phyloP scores from a whole-genome alignment of 2,888 invertebrate species.

The Andrena marginata region DNA sequence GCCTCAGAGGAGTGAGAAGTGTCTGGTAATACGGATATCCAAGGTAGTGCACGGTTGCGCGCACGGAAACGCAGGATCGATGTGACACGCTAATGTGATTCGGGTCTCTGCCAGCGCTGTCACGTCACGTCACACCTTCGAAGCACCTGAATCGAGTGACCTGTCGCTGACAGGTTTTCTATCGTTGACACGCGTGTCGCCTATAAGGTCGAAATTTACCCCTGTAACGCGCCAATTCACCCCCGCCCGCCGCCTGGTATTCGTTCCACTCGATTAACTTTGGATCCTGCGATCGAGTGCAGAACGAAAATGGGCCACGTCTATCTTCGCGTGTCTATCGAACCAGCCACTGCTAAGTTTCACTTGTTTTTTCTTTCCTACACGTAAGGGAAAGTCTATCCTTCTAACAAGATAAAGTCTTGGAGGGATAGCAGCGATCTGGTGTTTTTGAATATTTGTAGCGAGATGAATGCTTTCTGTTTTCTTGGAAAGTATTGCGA shows the following conservation, averaged over 20 bases:
- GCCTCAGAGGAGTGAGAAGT: background rate
- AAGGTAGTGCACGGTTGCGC: constrained; percentile 18
- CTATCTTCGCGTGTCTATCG: constrained; percentile 3
- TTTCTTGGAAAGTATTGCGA: too few relatives aligned
- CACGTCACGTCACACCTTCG: constrained; percentile 62
- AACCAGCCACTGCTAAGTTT: constrained; percentile 8
- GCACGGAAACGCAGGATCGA: constrained; percentile 2
- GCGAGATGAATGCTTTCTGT: too few relatives aligned
- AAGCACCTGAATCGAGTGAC: constrained; percentile 62
- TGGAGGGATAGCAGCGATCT: too few relatives aligned
- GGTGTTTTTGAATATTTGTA: too few relatives aligned
- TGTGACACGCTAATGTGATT: constrained; percentile 59
- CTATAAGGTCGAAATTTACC: constrained; percentile 57
- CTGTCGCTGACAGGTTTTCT: constrained; percentile 65
- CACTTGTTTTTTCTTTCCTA: background rate
- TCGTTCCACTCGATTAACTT: constrained; percentile 55
- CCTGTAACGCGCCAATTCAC: constrained; percentile 44
- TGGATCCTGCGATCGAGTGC: constrained; percentile 25
- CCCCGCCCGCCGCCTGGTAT: constrained; percentile 22
- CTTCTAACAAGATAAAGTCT: too few relatives aligned
- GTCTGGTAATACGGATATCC: constrained; percentile 6
- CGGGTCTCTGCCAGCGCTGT: constrained; percentile 42
- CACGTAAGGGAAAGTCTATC: background rate
- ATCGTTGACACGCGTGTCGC: constrained; percentile 51
- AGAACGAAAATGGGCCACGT: constrained; percentile 30